Conservation (phyloP, 2,888 invertebrate species). For the Gari tellinella region DNA sequence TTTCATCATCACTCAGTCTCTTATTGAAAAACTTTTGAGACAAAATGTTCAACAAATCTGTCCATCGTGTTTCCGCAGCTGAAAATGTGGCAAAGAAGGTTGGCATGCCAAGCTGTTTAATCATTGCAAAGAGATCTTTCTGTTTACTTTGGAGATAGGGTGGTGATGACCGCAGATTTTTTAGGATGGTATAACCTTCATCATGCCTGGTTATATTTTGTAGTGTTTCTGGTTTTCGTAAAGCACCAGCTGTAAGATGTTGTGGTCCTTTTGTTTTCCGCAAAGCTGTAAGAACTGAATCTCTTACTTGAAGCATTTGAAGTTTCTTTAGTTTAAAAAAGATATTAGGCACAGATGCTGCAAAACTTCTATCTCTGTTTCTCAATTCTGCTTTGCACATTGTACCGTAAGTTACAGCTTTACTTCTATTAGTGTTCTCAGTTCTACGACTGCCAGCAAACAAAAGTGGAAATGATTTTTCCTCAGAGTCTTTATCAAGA, state of each 20-base stretch:
- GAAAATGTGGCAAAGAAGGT: conserved; percentile 47
- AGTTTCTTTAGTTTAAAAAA: conserved; percentile 39
- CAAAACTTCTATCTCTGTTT: conserved; percentile 21
- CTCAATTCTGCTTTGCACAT: conserved; percentile 27
- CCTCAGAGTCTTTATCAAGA: conserved; percentile 23
- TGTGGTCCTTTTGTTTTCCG: conserved; percentile 19
- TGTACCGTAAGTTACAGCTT: conserved; percentile 12
- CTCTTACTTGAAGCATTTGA: conserved; percentile 27
- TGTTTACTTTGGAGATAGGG: conserved; percentile 42
- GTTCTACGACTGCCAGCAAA: conserved; percentile 22
- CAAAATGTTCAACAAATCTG: conserved; percentile 17
- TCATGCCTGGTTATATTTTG: conserved; percentile 35
- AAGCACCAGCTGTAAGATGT: conserved; percentile 24
- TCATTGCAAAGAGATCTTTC: conserved; percentile 45
- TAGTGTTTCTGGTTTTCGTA: not conserved
- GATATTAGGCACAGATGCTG: conserved; percentile 29
- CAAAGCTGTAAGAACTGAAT: conserved; percentile 23
- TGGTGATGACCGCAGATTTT: conserved; percentile 35
- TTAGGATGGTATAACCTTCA: conserved; percentile 41
- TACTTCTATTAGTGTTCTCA: conserved; percentile 1
- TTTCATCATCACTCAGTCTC: conserved; percentile 1
- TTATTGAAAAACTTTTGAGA: not conserved
- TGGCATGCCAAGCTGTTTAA: conserved; percentile 44
- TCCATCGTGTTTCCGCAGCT: conserved; percentile 49
- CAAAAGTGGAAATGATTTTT: conserved; percentile 22